Evolutionary conservation across 2,113 vertebrate species (phyloP).

Genomic region (Circaetus gallicus): DNA sequence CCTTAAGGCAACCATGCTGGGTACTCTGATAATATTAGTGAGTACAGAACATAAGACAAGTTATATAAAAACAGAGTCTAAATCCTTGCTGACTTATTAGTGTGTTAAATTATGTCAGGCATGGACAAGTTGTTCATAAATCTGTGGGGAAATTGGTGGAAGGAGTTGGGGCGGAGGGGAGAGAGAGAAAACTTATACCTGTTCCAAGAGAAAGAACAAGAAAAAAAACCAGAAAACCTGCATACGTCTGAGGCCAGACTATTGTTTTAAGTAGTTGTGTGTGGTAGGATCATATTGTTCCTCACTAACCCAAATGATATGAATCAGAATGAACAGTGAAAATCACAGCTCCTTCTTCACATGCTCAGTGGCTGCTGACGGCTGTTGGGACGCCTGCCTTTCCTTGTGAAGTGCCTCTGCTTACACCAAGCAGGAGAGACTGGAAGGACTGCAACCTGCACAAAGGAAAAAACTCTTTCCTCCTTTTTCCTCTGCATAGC

Average conservation of each 20-base stretch:
- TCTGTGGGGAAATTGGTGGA: not conserved
- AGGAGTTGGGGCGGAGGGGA: fast-evolving
- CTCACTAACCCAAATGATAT: not conserved
- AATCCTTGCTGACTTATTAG: not conserved
- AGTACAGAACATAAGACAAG: not conserved
- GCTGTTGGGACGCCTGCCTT: not conserved
- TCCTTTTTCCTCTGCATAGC: not conserved
- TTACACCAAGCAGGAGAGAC: not conserved
- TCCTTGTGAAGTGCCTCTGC: not conserved
- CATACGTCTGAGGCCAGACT: not conserved
- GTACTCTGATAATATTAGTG: not conserved
- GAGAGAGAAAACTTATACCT: not conserved
- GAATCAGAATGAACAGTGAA: not conserved
- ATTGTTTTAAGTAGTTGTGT: not conserved
- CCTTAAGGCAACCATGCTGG: not conserved
- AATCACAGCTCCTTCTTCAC: not conserved
- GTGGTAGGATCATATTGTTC: not conserved
- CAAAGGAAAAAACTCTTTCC: conserved; percentile 2
- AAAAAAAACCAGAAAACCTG: not conserved
- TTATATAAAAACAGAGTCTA: not conserved
- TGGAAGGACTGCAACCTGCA: not conserved
- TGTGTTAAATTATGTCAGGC: not conserved
- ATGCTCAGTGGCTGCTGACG: not conserved
- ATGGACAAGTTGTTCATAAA: not conserved
- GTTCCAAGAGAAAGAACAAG: not conserved